Evolutionary conservation across 2,113 vertebrate species (phyloP).

Genomic region (Dipodomys merriami): DNA sequence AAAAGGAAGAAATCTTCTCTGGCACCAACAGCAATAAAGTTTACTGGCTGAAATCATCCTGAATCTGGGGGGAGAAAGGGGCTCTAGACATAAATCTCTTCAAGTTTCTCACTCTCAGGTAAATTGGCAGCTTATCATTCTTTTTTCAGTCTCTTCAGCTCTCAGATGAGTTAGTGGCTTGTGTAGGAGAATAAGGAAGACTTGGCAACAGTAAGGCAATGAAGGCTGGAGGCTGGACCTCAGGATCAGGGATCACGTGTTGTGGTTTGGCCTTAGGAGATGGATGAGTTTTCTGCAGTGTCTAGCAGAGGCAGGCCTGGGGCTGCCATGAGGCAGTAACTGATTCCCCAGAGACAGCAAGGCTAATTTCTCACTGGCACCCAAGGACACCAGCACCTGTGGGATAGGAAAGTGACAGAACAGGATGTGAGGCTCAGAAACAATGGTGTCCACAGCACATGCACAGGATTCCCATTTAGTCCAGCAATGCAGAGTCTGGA

Average conservation of each 20-base stretch:
- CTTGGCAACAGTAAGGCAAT: conserved; percentile 38
- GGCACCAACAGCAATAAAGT: conserved; percentile 61
- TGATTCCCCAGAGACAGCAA: conserved; percentile 60
- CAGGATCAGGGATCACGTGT: background rate
- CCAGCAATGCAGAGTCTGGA: background rate
- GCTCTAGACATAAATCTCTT: conserved; percentile 69
- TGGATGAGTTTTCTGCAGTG: conserved; percentile 83
- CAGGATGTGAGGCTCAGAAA: background rate
- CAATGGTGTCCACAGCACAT: no score
- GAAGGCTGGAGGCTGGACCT: background rate
- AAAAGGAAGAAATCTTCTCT: conserved; percentile 60
- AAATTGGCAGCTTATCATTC: conserved; percentile 59
- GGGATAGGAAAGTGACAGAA: conserved; percentile 50
- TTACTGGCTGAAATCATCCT: conserved; percentile 65
- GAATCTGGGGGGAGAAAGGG: conserved; percentile 47
- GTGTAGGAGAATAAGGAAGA: conserved; percentile 7
- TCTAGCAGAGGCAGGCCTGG: conserved; percentile 62
- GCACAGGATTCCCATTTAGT: background rate
- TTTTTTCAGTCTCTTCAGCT: conserved; percentile 43
- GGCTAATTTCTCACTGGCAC: conserved; percentile 82
- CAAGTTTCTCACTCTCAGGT: conserved; percentile 22
- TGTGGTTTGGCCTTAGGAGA: conserved; percentile 71
- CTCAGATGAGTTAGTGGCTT: conserved; percentile 42
- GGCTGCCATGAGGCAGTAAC: background rate
- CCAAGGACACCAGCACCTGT: conserved; percentile 85